phyloP scores from a whole-genome alignment of 2,888 invertebrate genomes.

The Beris chalybata region DNA sequence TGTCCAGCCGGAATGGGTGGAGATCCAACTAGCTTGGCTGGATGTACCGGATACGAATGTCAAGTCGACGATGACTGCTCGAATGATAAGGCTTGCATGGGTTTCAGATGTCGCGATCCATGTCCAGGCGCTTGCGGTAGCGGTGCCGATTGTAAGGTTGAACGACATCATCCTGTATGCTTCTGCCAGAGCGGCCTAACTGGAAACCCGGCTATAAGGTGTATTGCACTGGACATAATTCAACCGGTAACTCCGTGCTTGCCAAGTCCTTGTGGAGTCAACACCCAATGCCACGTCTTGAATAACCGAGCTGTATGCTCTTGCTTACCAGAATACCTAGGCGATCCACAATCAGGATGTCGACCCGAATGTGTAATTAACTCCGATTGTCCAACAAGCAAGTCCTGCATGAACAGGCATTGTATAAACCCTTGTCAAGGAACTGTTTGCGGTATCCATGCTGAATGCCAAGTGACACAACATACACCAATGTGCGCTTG shows the following conservation, averaged over 20 bases:
- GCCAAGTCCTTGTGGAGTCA: slow-evolving; percentile 76
- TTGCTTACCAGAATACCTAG: slow-evolving; percentile 73
- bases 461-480: slow-evolving; percentile 75
- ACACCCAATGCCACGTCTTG: slow-evolving; percentile 75
- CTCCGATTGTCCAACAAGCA: slow-evolving; percentile 74
- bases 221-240: slow-evolving; percentile 62
- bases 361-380: slow-evolving; percentile 80
- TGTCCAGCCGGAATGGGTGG: slow-evolving; percentile 77
- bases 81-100: slow-evolving; percentile 73
- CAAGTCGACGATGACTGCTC: slow-evolving; percentile 78
- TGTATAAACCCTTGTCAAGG: slow-evolving; percentile 75
- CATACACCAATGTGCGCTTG: slow-evolving; percentile 84
- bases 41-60: slow-evolving; percentile 80
- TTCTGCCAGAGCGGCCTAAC: slow-evolving; percentile 70
- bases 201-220: slow-evolving; percentile 78
- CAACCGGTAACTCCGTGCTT: slow-evolving; percentile 69
- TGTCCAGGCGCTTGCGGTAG: slow-evolving; percentile 81
- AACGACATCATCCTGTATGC: slow-evolving; percentile 80
- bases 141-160: slow-evolving; percentile 72
- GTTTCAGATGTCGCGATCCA: slow-evolving; percentile 77
- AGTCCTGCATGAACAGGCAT: slow-evolving; percentile 74
- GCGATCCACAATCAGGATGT: slow-evolving; percentile 77
- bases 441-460: slow-evolving; percentile 77
- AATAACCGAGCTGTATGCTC: slow-evolving; percentile 74
- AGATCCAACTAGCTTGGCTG: slow-evolving; percentile 70